Percentiles rank a stretch among this genome's conserved stretches.
phyloP scores from a whole-genome alignment of 2,113 vertebrate genomes.

The Channa maculata region DNA sequence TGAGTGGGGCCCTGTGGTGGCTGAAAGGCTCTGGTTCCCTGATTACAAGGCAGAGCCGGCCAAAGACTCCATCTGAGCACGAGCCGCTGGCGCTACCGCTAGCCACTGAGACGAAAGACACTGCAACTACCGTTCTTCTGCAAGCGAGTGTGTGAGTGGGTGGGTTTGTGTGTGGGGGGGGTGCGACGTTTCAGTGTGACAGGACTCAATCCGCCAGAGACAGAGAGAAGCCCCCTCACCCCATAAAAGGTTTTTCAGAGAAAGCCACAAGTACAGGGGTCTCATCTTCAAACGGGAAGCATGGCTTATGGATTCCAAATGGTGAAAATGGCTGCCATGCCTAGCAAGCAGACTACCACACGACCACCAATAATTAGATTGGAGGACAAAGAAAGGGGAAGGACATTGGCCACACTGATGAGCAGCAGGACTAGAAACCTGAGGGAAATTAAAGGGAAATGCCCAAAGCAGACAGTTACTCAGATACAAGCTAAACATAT shows the following conservation, averaged over 20 bases:
- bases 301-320: slow-evolving; percentile 80
- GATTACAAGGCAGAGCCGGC: slow-evolving; percentile 84
- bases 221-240: slow-evolving; percentile 76
- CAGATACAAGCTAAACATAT: slow-evolving; percentile 15
- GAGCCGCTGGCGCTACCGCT: slow-evolving; percentile 75
- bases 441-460: slow-evolving; percentile 44
- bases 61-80: slow-evolving; percentile 75
- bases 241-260: slow-evolving; percentile 75
- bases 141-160: slow-evolving; percentile 12
- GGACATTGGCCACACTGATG: slow-evolving; percentile 70
- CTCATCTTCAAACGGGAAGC: slow-evolving; percentile 79
- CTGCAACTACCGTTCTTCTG: slow-evolving; percentile 61
- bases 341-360: slow-evolving; percentile 60
- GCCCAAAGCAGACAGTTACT: slow-evolving; percentile 38
- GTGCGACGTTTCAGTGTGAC: slow-evolving; percentile 50
- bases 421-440: slow-evolving; percentile 58
- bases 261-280: slow-evolving; percentile 86
- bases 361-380: slow-evolving; percentile 75
- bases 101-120: slow-evolving; percentile 68
- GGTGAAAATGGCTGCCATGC: slow-evolving; percentile 78
- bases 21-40: slow-evolving; percentile 72
- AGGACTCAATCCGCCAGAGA: slow-evolving; percentile 70
- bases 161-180: slow-evolving; percentile 37
- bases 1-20: slow-evolving; percentile 70
- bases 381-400: slow-evolving; percentile 65